A percentile compares a stretch with the other conserved stretches of the same genome.
Evolutionary conservation across 2,113 vertebrate genomes (phyloP).

Genomic region (Dasyurus viverrinus): DNA sequence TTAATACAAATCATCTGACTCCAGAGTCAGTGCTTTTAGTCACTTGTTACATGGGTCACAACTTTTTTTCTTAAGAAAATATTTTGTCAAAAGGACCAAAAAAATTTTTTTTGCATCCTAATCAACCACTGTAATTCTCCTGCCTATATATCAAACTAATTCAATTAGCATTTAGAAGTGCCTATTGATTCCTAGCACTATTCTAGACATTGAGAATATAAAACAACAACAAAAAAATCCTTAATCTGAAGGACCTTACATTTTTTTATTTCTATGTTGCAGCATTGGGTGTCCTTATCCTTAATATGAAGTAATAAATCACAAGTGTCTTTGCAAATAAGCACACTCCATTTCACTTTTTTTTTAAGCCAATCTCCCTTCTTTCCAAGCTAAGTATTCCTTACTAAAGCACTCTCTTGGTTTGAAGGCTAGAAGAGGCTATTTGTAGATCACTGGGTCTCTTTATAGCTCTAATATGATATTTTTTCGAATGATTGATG

Average conservation of each 20-base stretch:
- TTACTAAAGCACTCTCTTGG: slow-evolving; percentile 5
- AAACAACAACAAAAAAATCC: background rate
- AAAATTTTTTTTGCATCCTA: background rate
- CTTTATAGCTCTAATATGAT: background rate
- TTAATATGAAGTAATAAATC: background rate
- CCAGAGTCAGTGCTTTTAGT: background rate
- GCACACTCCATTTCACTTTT: background rate
- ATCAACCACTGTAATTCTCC: background rate
- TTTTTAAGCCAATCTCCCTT: background rate
- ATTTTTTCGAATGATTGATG: slow-evolving; percentile 20
- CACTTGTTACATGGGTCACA: background rate
- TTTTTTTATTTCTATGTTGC: background rate
- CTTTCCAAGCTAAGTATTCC: slow-evolving; percentile 4
- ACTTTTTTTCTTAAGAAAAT: background rate
- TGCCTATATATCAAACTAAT: background rate
- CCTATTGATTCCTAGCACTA: background rate
- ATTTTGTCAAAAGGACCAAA: background rate
- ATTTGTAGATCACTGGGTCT: background rate
- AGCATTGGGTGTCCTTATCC: background rate
- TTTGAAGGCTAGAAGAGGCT: slow-evolving; percentile 3
- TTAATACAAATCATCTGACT: background rate
- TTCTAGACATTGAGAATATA: background rate
- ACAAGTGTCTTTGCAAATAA: background rate
- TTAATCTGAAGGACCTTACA: background rate
- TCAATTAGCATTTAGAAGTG: background rate